Evolutionary conservation across 2,113 vertebrate species (phyloP).

Genomic region (Cranoglanis bouderius): DNA sequence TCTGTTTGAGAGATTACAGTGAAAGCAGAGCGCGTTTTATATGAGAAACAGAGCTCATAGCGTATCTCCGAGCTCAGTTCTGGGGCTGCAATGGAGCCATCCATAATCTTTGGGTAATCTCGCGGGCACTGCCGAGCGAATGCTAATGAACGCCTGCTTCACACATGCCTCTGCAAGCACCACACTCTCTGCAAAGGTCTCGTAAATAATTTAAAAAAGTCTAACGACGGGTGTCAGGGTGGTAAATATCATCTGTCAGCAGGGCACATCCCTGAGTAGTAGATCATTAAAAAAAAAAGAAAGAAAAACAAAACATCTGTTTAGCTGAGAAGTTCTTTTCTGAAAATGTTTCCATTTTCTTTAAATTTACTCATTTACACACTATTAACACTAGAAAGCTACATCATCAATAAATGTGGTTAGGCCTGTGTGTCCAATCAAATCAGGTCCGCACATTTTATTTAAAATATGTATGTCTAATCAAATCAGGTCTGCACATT

Average conservation of each 20-base stretch:
- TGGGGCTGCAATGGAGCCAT: slow-evolving; percentile 4
- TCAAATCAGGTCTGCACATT: no score
- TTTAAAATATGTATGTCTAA: no score
- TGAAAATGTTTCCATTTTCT: neutral
- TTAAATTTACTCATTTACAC: neutral
- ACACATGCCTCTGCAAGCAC: neutral
- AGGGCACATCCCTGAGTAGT: neutral
- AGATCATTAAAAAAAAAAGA: neutral
- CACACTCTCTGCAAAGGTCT: neutral
- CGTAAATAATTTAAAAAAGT: neutral
- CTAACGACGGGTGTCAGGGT: slow-evolving; percentile 12
- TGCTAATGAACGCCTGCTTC: slow-evolving; percentile 9
- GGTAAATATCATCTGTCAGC: slow-evolving; percentile 9
- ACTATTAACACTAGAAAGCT: neutral
- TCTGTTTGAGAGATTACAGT: slow-evolving; percentile 6
- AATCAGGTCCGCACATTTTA: no score
- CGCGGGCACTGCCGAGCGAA: neutral
- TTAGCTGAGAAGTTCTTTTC: neutral
- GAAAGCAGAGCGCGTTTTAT: neutral
- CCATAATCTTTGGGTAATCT: neutral
- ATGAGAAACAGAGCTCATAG: neutral
- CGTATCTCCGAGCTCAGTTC: neutral
- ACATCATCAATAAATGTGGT: neutral
- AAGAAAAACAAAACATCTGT: neutral
- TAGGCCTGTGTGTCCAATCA: neutral